phyloP scores from a whole-genome alignment of 2,797 vertebrate species.

The Alectoris magna region DNA sequence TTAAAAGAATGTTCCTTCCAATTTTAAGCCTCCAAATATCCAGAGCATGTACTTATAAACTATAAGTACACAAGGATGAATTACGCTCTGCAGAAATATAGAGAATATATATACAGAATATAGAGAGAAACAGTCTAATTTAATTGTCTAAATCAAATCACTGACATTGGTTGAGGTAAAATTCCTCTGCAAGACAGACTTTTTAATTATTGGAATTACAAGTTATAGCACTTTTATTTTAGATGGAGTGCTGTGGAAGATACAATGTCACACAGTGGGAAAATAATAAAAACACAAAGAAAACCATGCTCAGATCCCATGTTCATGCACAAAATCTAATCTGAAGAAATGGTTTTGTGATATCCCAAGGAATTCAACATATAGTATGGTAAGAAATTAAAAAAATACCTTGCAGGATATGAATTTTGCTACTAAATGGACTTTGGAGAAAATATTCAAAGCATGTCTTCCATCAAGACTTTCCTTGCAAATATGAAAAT shows the following conservation, averaged over 20 bases:
- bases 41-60: not conserved
- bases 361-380: not conserved
- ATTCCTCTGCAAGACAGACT: not conserved
- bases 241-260: conserved; percentile 69
- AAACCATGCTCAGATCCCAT: conserved; percentile 28
- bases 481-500: not conserved
- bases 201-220: not conserved
- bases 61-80: not conserved
- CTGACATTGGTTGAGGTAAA: not conserved
- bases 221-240: not conserved
- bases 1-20: not conserved
- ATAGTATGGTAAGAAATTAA: conserved; percentile 1
- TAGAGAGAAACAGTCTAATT: not conserved
- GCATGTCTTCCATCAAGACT: not conserved
- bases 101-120: not conserved
- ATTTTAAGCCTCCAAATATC: not conserved
- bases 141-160: not conserved
- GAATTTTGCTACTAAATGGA: not conserved
- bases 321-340: conserved; percentile 50
- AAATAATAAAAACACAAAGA: conserved; percentile 55
- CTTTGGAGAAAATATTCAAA: not conserved
- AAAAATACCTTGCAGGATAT: not conserved
- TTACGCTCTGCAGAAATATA: not conserved
- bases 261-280: conserved; percentile 62
- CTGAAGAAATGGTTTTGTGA: conserved; percentile 56